These are phyloP conservation scores for Parambassis ranga DNA, from an alignment of 2,797 vertebrate genomes.

Conservation along the genomic window DNA sequence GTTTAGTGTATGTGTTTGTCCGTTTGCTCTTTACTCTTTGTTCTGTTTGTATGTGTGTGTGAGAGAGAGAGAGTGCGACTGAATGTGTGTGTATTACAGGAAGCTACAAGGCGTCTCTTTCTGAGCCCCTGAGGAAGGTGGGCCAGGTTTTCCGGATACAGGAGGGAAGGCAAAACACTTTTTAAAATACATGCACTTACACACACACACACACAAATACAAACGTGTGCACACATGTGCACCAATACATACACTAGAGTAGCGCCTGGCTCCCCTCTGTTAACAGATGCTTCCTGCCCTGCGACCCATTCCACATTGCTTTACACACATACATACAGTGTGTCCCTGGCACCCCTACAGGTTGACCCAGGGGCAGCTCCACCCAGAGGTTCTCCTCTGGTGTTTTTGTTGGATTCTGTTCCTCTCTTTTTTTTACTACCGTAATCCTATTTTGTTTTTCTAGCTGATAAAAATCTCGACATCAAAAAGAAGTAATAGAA, in stretches of 20 bases:
- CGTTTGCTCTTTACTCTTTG: not conserved
- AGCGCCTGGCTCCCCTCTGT: conserved; percentile 46
- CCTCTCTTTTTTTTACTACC: not conserved
- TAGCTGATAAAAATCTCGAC: not conserved
- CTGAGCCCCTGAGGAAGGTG: conserved; percentile 55
- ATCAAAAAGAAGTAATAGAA: not conserved
- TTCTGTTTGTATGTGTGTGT: not conserved
- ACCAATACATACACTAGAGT: not conserved
- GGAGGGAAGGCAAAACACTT: conserved; percentile 40
- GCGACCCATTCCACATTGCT: conserved; percentile 21
- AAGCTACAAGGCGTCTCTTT: conserved; percentile 56
- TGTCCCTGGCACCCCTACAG: conserved; percentile 35
- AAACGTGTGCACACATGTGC: not conserved
- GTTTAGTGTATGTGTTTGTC: not conserved
- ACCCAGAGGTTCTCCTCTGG: conserved; percentile 29
- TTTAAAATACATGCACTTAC: conserved; percentile 10
- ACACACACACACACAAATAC: not conserved
- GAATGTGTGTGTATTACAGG: conserved; percentile 24
- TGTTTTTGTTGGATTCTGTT: conserved; percentile 56
- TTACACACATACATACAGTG: conserved; percentile 5
- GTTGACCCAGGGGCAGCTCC: conserved; percentile 45
- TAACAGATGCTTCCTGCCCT: conserved; percentile 77
- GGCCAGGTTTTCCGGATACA: conserved; percentile 61
- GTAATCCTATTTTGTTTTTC: conserved; percentile 3
- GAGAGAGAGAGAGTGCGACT: not conserved